Conservation (phyloP, 2,888 invertebrate genomes). For the Cheilosia grossa region DNA sequence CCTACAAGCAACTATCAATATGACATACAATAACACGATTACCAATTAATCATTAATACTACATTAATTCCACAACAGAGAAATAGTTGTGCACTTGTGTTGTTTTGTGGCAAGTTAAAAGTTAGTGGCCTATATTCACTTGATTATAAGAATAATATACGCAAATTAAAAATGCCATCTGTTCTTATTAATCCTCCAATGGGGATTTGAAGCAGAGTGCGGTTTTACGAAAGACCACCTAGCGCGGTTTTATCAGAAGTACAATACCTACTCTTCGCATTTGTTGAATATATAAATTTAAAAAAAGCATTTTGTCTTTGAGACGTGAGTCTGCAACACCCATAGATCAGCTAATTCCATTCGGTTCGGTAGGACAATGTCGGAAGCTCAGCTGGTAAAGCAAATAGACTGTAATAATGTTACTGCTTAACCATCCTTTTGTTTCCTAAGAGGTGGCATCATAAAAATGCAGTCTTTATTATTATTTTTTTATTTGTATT, state of each 20-base stretch:
- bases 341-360: too few species aligned
- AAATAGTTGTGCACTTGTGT: not conserved
- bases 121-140: conserved; percentile 52
- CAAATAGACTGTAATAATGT: too few species aligned
- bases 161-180: conserved; percentile 19
- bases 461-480: too few species aligned
- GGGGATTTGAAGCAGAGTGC: not conserved
- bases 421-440: too few species aligned
- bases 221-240: conserved; percentile 32
- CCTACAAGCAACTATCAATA: conserved; percentile 42
- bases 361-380: too few species aligned
- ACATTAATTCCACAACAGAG: conserved; percentile 53
- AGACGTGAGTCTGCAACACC: too few species aligned
- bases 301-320: too few species aligned
- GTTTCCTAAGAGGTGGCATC: too few species aligned
- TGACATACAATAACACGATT: conserved; percentile 49
- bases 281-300: too few species aligned
- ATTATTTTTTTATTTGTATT: too few species aligned
- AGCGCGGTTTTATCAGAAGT: conserved; percentile 14
- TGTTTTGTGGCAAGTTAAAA: conserved; percentile 1
- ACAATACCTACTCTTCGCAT: conserved; percentile 19
- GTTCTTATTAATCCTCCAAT: conserved; percentile 18
- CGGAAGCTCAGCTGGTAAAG: too few species aligned
- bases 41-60: conserved; percentile 66
- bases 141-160: conserved; percentile 12